phyloP scores from a whole-genome alignment of 2,888 invertebrate genomes.

The Sminthurinus aureus region DNA sequence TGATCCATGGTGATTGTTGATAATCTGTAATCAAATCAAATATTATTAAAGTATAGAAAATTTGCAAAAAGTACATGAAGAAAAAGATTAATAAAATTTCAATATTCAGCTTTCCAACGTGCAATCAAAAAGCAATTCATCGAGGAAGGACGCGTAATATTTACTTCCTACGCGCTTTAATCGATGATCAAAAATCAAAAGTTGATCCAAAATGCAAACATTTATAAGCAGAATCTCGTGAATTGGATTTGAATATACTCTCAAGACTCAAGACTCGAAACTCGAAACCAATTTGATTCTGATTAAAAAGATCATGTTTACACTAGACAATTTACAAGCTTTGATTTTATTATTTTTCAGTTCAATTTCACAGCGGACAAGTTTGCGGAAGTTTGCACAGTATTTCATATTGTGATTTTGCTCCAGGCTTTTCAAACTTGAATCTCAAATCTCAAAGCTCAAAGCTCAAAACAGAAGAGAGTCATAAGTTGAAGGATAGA shows the following conservation, averaged over 20 bases:
- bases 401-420: not conserved
- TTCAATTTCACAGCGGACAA: not conserved
- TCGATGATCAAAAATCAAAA: not conserved
- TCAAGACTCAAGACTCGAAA: not conserved
- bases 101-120: not conserved
- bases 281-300: not conserved
- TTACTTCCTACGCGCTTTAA: not conserved
- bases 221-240: not conserved
- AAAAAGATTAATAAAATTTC: too few relatives aligned
- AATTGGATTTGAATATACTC: not conserved
- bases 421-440: not conserved
- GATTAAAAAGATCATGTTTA: constrained; percentile 11
- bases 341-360: not conserved
- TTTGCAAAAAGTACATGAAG: too few relatives aligned
- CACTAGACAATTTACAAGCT: not conserved
- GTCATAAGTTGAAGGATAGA: too few relatives aligned
- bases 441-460: too few relatives aligned
- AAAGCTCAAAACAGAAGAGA: too few relatives aligned
- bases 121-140: not conserved
- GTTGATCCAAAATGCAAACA: too few relatives aligned
- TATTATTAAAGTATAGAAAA: too few relatives aligned
- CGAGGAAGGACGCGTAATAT: not conserved
- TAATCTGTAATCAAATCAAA: too few relatives aligned
- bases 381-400: constrained; percentile 18
- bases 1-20: too few relatives aligned